Evolutionary conservation across 2,797 vertebrate genomes (phyloP).

Genomic region (Phrynocephalus vlangalii): DNA sequence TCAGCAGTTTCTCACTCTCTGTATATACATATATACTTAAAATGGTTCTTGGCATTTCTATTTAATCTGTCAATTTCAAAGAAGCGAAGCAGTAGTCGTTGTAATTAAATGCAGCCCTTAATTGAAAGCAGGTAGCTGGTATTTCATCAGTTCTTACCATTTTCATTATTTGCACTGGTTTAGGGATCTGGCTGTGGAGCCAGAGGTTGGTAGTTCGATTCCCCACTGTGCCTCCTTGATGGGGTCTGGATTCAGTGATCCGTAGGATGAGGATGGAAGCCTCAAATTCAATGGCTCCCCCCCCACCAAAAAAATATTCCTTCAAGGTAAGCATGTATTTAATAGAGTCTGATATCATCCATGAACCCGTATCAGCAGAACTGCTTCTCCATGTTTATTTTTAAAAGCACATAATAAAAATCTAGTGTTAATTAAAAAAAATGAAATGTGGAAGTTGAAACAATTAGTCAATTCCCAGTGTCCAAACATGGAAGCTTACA

Average conservation of each 20-base stretch:
- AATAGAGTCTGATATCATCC: constrained; percentile 67
- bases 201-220: too few relatives aligned
- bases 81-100: constrained; percentile 60
- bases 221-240: too few relatives aligned
- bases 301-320: constrained; percentile 44
- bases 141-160: constrained; percentile 54
- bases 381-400: constrained; percentile 37
- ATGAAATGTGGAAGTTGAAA: constrained; percentile 33
- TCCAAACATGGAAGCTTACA: background rate
- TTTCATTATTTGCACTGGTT: constrained; percentile 50
- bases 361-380: constrained; percentile 67
- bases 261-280: constrained; percentile 59
- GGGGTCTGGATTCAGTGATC: too few relatives aligned
- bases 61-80: constrained; percentile 71
- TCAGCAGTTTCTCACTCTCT: constrained; percentile 53
- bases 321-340: constrained; percentile 74
- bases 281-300: constrained; percentile 69
- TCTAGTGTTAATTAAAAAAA: constrained; percentile 57
- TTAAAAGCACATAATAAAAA: constrained; percentile 63
- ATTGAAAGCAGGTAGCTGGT: constrained; percentile 50
- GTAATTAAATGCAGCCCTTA: constrained; percentile 73
- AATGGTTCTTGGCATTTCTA: constrained; percentile 70
- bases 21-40: constrained; percentile 38
- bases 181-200: too few relatives aligned
- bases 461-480: too few relatives aligned